A percentile compares a stretch with the other conserved stretches of the same genome.
These are phyloP conservation scores for Phymorhynchus buccinoides DNA, from an alignment of 1,140 invertebrate genomes.

Conservation along the genomic window DNA sequence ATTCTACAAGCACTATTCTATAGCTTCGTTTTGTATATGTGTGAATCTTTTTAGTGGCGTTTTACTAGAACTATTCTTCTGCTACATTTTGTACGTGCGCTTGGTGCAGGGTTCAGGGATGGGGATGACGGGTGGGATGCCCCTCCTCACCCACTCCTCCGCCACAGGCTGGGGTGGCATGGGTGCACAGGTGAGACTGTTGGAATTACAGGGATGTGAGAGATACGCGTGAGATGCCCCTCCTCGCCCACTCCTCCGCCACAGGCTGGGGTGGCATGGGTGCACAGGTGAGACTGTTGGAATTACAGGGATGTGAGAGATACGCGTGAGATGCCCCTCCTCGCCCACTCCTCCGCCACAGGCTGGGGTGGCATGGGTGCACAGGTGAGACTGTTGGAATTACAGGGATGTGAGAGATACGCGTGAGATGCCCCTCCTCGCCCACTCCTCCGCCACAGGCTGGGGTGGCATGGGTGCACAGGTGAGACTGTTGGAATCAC, in stretches of 20 bases:
- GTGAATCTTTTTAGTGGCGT: too few species aligned
- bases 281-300: slow-evolving; percentile 28
- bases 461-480: slow-evolving; percentile 11
- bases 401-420: slow-evolving; percentile 16
- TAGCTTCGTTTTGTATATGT: too few species aligned
- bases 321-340: background rate
- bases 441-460: background rate
- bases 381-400: slow-evolving; percentile 32
- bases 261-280: background rate
- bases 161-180: background rate
- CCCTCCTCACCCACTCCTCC: background rate
- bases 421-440: background rate
- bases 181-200: slow-evolving; percentile 23
- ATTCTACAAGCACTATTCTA: too few species aligned
- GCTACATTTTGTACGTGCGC: too few species aligned
- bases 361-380: background rate
- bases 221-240: background rate
- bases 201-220: slow-evolving; percentile 28
- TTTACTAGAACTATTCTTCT: too few species aligned
- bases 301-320: slow-evolving; percentile 20
- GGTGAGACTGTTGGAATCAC: too few species aligned
- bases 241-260: background rate
- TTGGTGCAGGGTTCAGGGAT: slow-evolving; percentile 18
- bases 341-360: background rate
- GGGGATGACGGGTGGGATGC: background rate